Evolutionary conservation across 53 echinoderm and acorn worm species (phyloP), one percentile per base, ranked within the genome.

Genomic region (Stichopus horrens): DNA sequence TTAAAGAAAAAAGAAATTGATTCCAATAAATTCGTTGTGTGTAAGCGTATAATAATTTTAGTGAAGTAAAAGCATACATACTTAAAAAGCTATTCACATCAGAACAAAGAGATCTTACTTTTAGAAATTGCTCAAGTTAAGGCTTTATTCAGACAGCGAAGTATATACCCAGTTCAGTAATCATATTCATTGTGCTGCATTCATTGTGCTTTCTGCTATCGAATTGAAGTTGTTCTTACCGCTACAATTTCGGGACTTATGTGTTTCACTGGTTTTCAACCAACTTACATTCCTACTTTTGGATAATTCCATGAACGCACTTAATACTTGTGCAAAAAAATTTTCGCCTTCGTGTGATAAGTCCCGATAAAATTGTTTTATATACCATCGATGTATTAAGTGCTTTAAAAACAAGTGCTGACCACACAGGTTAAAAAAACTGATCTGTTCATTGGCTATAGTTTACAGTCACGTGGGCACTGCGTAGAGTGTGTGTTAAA

Each of bases 41-140:
- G 18, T 63, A 71, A 71, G 71, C 20, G 37, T 37, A 71, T 13
- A 71, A 13, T 71, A 71, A 71, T 71, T 18, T 16, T 16, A 71
- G 19, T 71, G 71, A 71, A 20, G 18, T 18, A 20, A 71, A 71
- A 71, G 71, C 71, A 18, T n/a, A 18, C 14, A 13, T 16, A 37
- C 37, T 18, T 71, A 7, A 13, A 71, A 5, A 71, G 71, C 71
- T 71, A 71, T 71, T 71, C 18, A 71, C 71, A 71, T 71, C 71
- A 7, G 71, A 71, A 71, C 71, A 71, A 7, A 71, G 18, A 71
- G n/a, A 16, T 71, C 71, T 71, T 71, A 7, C 14, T 71, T 71
- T 71, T 71, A 71, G n/a, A 71, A 71, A 71, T 71, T 71, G 71
- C 71, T 19, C 71, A 71, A 71, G 18, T 71, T 59, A 71, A 71